Evolutionary conservation across 1,140 invertebrate species (phyloP).

Genomic region (Trachymyrmex cornetzi): DNA sequence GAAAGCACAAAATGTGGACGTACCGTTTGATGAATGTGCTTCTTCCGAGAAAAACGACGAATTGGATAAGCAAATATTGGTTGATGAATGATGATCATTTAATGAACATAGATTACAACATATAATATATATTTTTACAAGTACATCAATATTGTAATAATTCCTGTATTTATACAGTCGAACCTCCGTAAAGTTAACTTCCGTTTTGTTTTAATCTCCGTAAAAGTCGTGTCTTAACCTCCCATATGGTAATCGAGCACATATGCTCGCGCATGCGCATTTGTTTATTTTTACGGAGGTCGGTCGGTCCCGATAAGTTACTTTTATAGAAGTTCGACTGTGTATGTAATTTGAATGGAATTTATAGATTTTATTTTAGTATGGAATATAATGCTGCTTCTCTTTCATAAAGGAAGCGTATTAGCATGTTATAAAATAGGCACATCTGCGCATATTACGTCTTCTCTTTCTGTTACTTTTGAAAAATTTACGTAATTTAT

Average conservation of each 20-base stretch:
- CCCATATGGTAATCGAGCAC: too few relatives aligned
- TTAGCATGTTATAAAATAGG: not conserved
- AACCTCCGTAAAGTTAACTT: too few relatives aligned
- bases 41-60: not conserved
- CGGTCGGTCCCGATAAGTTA: too few relatives aligned
- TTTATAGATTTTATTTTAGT: not conserved
- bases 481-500: constrained; percentile 14
- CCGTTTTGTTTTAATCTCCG: too few relatives aligned
- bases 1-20: not conserved
- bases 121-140: not conserved
- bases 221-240: too few relatives aligned
- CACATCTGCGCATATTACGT: not conserved
- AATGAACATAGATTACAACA: not conserved
- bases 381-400: not conserved
- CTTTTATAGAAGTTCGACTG: too few relatives aligned
- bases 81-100: not conserved
- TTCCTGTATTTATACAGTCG: not conserved
- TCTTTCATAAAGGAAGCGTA: not conserved
- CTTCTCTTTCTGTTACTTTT: not conserved
- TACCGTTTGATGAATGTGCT: not conserved
- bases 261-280: too few relatives aligned
- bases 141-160: not conserved
- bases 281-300: too few relatives aligned
- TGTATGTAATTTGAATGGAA: not conserved
- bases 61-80: not conserved